Evolutionary conservation across 2,888 invertebrate genomes (phyloP), one percentile per base, ranked within the genome.

Genomic region (Melieria crassipennis): DNA sequence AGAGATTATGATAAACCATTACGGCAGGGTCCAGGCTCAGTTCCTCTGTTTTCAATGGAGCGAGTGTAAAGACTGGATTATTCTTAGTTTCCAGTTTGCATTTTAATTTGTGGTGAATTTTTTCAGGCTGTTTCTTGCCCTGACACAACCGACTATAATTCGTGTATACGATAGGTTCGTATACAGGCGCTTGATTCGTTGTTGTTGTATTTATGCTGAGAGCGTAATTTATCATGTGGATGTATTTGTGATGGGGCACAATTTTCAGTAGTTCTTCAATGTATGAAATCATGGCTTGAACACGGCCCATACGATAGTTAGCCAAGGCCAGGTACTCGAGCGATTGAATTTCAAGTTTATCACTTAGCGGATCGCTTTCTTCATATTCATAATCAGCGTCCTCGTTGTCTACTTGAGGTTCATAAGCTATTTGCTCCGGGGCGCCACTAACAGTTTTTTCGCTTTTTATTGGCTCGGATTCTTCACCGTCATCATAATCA

Each of bases 1-100:
- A 89, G 10, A 97, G 92, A 75, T 96, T 92, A 82, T 97, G 92
- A 86, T 92, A 98, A 63, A 98, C 87, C 63, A 91, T 90, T 73
- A 98, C 92, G 77, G 91, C 91, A 0, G 98, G 98, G 55, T 92
- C 89, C 9, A 91, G 85, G 81, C 89, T 91, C 78, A 92, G 90
- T 84, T 94, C 93, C 83, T 96, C 94, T 70, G 90, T 86, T 86
- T 96, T 96, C 69, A 95, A 89, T 0, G 94, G 95, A 0, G 92
- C 93, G 65, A 96, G 87, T 70, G 87, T 89, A 16, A 95, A 88
- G 83, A 91, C 94, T 0, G 94, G 92, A 77, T 92, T 52, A 45
- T 71, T 71, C 0, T 75, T 69, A 0, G 65, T 71, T 48, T 80
- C 80, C 30, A 76, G 60, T 45, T 75, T 77, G 16, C 82, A 83